Base-by-base conservation (phyloP, 2,113 vertebrate species). In the Neolamprologus modestus region DNA sequence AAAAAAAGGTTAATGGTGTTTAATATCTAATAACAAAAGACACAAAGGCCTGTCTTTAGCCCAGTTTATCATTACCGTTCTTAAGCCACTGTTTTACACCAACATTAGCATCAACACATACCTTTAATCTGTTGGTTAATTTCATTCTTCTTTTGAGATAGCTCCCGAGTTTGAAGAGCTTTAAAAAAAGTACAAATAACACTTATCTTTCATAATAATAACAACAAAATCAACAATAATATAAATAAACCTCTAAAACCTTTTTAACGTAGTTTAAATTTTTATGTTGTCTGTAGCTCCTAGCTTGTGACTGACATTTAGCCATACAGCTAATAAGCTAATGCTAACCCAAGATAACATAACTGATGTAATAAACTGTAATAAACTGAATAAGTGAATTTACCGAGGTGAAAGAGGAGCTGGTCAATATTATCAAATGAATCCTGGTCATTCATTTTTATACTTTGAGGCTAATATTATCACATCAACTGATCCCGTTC, bases 151-250 rank as follows among this genome's bases (percentile, higher is more conserved):
- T 92, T 95, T 35, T 91, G 91, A 47, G 83, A 81, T 85, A 96
- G 92, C 54, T 95, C 93, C 50, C 91, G 91, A n/a, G 76, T 94
- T 85, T 96, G 89, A 83, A 96, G 84, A 86, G 89, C 97, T 97
- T 35, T 50, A 84, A 76, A 11, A 5, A 11, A 4, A n/a, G 14
- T 47, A 40, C 5, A 40, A 8, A 35, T 2, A 53, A 37, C 8
- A 47, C 45, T 53, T 40, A 13, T 19, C 9, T 14, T 37, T 14
- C 19, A 10, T 10, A 19, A 45, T 73, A 45, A 17, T 7, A 47
- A 35, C 7, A 52, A 50, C 7, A 52, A 50, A 6, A 11, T 28
- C 1, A 31, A n/a, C 3, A 6, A 14, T 21, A 31, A 57, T 8
- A 11, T n/a, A 1, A 31, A n/a, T 5, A 9, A 19, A 37, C 2